Percentiles rank a stretch among this genome's conserved stretches.
These are phyloP conservation scores for Heteronetta atricapilla DNA, from an alignment of 2,113 vertebrate genomes.

Conservation along the genomic window DNA sequence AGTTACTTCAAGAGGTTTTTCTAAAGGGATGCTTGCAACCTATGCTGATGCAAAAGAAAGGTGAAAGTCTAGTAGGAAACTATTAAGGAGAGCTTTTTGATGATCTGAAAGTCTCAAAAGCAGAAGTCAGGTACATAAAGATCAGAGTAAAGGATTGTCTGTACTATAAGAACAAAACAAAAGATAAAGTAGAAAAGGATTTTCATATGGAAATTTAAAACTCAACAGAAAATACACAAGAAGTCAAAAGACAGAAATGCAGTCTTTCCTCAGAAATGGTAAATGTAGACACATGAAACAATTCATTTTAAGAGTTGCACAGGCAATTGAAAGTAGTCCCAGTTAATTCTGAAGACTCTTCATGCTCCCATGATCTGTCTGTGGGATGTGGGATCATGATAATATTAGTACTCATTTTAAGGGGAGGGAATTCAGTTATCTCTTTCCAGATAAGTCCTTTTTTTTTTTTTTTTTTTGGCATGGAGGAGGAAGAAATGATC, in stretches of 20 bases:
- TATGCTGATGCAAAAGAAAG: background rate
- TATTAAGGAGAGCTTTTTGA: background rate
- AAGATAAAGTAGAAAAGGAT: background rate
- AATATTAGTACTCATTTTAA: background rate
- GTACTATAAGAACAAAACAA: background rate
- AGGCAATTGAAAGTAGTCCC: background rate
- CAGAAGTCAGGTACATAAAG: background rate
- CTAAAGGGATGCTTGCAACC: background rate
- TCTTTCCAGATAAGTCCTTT: background rate
- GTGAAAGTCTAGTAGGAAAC: background rate
- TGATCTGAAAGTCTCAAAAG: background rate
- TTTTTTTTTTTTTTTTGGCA: background rate
- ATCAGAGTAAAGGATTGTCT: background rate
- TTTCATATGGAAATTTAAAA: background rate
- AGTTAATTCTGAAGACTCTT: background rate
- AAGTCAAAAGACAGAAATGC: background rate
- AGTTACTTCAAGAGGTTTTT: background rate
- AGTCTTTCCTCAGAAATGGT: background rate
- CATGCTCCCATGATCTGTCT: background rate
- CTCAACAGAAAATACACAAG: background rate
- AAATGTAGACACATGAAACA: background rate
- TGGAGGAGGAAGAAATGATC: background rate
- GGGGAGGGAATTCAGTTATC: constrained; percentile 1
- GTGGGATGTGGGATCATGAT: background rate
- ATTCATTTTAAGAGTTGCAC: background rate